Conservation (phyloP, 2,888 invertebrate genomes). For the Drosophila mimica region DNA sequence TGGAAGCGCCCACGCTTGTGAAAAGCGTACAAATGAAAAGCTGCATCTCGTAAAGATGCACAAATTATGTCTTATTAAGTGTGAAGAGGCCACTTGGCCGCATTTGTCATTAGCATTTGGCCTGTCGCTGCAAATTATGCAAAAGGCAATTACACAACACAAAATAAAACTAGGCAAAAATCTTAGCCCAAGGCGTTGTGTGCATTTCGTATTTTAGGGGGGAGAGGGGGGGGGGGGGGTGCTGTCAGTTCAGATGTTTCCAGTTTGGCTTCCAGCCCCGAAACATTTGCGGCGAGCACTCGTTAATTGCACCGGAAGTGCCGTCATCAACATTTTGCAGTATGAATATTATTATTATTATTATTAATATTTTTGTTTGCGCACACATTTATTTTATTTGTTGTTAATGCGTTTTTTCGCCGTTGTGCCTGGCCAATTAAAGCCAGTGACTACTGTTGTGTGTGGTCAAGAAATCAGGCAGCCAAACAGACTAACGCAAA, state of each 20-base stretch:
- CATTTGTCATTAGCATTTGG: constrained; percentile 60
- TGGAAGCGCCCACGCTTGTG: constrained; percentile 67
- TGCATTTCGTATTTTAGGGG: constrained; percentile 7
- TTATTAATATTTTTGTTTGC: constrained; percentile 20
- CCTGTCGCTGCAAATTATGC: constrained; percentile 53
- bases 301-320: constrained; percentile 76
- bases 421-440: not conserved
- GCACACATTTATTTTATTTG: constrained; percentile 54
- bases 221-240: not conserved
- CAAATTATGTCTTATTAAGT: constrained; percentile 80
- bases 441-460: constrained; percentile 43
- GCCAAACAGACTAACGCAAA: constrained; percentile 38
- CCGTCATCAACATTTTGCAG: constrained; percentile 59
- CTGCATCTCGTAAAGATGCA: constrained; percentile 63
- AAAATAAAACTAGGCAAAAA: constrained; percentile 13
- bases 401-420: constrained; percentile 47
- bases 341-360: constrained; percentile 22
- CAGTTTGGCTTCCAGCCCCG: constrained; percentile 46
- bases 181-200: constrained; percentile 17
- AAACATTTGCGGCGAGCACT: constrained; percentile 34
- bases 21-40: constrained; percentile 24
- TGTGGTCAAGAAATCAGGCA: constrained; percentile 65
- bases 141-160: constrained; percentile 19
- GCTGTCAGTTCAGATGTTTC: constrained; percentile 29
- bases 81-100: constrained; percentile 67